Evolutionary conservation across 2,113 vertebrate species (phyloP).

Genomic region (Xyliphius kryptos): DNA sequence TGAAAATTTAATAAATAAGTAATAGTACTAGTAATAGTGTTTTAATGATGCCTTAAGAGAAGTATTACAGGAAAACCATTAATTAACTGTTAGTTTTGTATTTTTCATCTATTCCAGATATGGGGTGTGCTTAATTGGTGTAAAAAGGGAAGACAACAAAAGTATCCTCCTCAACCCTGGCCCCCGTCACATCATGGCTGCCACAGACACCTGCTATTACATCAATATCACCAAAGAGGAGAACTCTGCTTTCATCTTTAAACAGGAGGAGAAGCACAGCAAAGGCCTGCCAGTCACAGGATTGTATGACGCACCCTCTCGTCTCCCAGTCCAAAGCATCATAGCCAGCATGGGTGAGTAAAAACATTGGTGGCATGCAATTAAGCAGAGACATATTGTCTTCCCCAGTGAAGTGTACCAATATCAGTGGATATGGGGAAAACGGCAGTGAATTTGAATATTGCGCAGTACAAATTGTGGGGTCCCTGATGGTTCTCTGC

Average conservation of each 20-base stretch:
- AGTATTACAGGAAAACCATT: too few relatives aligned
- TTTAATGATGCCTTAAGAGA: too few relatives aligned
- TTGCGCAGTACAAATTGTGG: too few relatives aligned
- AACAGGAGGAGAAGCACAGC: slow-evolving; percentile 84
- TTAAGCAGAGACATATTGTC: slow-evolving; percentile 9
- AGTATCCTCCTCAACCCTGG: slow-evolving; percentile 93
- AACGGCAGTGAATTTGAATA: too few relatives aligned
- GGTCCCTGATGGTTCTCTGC: too few relatives aligned
- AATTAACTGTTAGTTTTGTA: not conserved
- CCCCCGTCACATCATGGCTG: slow-evolving; percentile 83
- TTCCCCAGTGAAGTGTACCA: too few relatives aligned
- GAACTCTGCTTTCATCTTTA: slow-evolving; percentile 97
- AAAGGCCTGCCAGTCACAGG: slow-evolving; percentile 63
- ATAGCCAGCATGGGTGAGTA: slow-evolving; percentile 93
- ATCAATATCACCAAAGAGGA: slow-evolving; percentile 99
- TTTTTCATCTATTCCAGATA: slow-evolving; percentile 63
- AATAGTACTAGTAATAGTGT: too few relatives aligned
- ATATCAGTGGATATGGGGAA: too few relatives aligned
- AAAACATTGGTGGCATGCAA: slow-evolving; percentile 20
- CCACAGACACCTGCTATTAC: slow-evolving; percentile 93
- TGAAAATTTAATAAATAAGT: too few relatives aligned
- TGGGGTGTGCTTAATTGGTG: slow-evolving; percentile 88
- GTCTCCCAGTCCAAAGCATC: slow-evolving; percentile 89
- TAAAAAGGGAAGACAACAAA: slow-evolving; percentile 84
- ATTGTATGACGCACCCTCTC: slow-evolving; percentile 72